Percentiles rank a stretch among this genome's conserved stretches.
Evolutionary conservation across 2,113 vertebrate genomes (phyloP).

Genomic region (Silurus glanis): DNA sequence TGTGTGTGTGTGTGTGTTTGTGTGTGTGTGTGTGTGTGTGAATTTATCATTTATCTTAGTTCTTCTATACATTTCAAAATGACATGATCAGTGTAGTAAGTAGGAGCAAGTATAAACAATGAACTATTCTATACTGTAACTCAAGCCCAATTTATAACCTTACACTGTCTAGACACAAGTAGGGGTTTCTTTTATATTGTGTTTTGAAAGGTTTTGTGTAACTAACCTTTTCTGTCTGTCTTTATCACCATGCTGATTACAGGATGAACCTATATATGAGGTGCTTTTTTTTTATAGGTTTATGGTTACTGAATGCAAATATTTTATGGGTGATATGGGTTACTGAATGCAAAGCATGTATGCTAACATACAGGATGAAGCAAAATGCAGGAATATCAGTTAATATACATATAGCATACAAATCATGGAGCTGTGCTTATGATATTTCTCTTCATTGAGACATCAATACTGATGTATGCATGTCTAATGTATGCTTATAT

Average conservation of each 20-base stretch:
- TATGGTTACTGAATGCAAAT: slow-evolving; percentile 45
- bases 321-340: slow-evolving; percentile 47
- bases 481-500: neutral
- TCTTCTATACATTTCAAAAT: neutral
- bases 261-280: slow-evolving; percentile 77
- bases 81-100: neutral
- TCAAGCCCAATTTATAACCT: neutral
- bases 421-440: neutral
- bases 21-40: too few species aligned
- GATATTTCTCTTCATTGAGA: neutral
- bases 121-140: neutral
- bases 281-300: slow-evolving; percentile 64
- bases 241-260: slow-evolving; percentile 61
- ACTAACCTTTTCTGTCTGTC: slow-evolving; percentile 62
- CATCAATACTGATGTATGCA: neutral
- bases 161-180: neutral
- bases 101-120: neutral
- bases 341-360: slow-evolving; percentile 57
- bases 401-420: neutral
- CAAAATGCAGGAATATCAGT: slow-evolving; percentile 5
- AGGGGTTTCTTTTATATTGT: neutral
- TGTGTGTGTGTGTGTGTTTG: too few species aligned
- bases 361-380: slow-evolving; percentile 15
- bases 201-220: slow-evolving; percentile 46
- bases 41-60: neutral